These are phyloP conservation scores for Tyria jacobaeae DNA, from an alignment of 2,888 invertebrate species.

Conservation along the genomic window DNA sequence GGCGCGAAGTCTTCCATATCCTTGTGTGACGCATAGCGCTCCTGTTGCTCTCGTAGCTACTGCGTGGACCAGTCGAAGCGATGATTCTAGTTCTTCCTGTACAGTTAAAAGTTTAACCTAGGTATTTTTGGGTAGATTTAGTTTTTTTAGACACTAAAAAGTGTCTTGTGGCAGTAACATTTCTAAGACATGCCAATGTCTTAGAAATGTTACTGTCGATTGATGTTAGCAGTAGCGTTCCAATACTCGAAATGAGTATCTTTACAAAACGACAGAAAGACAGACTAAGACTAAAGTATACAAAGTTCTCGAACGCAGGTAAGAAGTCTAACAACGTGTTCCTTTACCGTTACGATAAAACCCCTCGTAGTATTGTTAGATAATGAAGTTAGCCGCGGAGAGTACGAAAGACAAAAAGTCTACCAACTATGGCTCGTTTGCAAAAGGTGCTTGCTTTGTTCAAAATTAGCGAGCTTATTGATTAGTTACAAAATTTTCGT, in stretches of 20 bases:
- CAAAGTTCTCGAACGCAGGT: too few relatives aligned
- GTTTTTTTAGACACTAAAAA: background rate
- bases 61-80: conserved; percentile 91
- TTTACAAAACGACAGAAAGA: background rate
- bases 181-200: too few relatives aligned
- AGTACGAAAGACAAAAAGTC: background rate
- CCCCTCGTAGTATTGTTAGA: background rate
- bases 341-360: background rate
- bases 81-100: conserved; percentile 88
- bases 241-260: background rate
- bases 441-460: conserved; percentile 13
- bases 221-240: background rate
- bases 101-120: conserved; percentile 26
- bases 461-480: conserved; percentile 33
- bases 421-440: background rate
- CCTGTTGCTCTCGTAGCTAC: conserved; percentile 91
- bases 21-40: conserved; percentile 90
- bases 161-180: too few relatives aligned
- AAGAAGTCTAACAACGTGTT: too few relatives aligned
- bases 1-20: conserved; percentile 89
- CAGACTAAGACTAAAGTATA: background rate
- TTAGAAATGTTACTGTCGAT: background rate
- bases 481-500: conserved; percentile 26
- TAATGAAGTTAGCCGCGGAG: conserved; percentile 2
- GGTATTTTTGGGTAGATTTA: background rate